phyloP scores from a whole-genome alignment of 1,140 invertebrate species.

The Zaprionus nigranus region DNA sequence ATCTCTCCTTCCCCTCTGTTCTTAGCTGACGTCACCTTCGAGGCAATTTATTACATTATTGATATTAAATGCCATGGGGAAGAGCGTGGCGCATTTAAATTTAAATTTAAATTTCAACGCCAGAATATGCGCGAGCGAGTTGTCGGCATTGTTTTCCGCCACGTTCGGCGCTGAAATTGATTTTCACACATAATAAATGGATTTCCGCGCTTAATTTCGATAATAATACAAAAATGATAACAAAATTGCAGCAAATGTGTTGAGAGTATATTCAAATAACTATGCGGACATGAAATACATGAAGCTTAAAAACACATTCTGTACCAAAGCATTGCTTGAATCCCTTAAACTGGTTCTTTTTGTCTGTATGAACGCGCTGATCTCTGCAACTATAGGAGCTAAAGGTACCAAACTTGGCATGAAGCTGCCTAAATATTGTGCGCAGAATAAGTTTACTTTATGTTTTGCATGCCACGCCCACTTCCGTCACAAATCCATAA shows the following conservation, averaged over 20 bases:
- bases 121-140: constrained; percentile 2
- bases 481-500: too few relatives aligned
- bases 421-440: too few relatives aligned
- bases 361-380: neutral
- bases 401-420: too few relatives aligned
- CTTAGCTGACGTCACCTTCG: constrained; percentile 22
- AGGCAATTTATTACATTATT: constrained; percentile 72
- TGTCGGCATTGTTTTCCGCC: constrained; percentile 43
- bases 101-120: constrained; percentile 42
- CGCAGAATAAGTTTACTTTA: neutral
- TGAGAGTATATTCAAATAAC: neutral
- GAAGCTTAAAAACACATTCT: neutral
- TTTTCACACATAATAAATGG: constrained; percentile 63
- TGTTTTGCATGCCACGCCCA: neutral
- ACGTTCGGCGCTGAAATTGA: constrained; percentile 38
- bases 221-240: constrained; percentile 53
- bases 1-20: neutral
- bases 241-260: neutral
- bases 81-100: constrained; percentile 52
- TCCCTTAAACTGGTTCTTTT: neutral
- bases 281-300: neutral
- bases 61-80: constrained; percentile 63
- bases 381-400: too few relatives aligned
- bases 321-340: neutral
- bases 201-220: constrained; percentile 67